Evolutionary conservation across 2,888 invertebrate genomes (phyloP).

Genomic region (Calliopum simillimum): DNA sequence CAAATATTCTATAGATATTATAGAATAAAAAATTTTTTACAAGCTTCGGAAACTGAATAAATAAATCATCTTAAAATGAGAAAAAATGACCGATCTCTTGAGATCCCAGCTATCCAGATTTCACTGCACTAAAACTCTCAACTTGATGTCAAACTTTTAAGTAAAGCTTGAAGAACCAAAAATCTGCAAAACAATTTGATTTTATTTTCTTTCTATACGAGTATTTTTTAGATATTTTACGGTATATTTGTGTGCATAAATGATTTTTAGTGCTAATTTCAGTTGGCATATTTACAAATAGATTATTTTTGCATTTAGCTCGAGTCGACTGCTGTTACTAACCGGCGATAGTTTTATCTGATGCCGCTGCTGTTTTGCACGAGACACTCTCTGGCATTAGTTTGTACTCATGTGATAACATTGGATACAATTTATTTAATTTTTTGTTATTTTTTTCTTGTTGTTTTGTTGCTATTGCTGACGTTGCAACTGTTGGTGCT

Average conservation of each 20-base stretch:
- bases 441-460: constrained; percentile 12
- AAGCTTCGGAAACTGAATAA: too few relatives aligned
- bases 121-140: too few relatives aligned
- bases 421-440: constrained; percentile 43
- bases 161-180: background rate
- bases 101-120: too few relatives aligned
- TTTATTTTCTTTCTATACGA: background rate
- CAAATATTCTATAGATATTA: too few relatives aligned
- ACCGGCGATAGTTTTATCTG: constrained; percentile 22
- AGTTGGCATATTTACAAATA: background rate
- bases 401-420: constrained; percentile 43
- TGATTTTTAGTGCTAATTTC: constrained; percentile 1
- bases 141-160: background rate
- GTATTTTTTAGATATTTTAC: constrained; percentile 20
- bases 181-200: background rate
- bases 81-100: too few relatives aligned
- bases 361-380: constrained; percentile 27
- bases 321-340: background rate
- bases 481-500: constrained; percentile 2
- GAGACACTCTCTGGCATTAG: constrained; percentile 25
- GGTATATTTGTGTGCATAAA: constrained; percentile 31
- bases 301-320: background rate
- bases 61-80: too few relatives aligned
- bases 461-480: constrained; percentile 31
- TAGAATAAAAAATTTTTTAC: too few relatives aligned